These are phyloP conservation scores for Menidia beryllina DNA, from an alignment of 2,113 vertebrate species.

Conservation along the genomic window DNA sequence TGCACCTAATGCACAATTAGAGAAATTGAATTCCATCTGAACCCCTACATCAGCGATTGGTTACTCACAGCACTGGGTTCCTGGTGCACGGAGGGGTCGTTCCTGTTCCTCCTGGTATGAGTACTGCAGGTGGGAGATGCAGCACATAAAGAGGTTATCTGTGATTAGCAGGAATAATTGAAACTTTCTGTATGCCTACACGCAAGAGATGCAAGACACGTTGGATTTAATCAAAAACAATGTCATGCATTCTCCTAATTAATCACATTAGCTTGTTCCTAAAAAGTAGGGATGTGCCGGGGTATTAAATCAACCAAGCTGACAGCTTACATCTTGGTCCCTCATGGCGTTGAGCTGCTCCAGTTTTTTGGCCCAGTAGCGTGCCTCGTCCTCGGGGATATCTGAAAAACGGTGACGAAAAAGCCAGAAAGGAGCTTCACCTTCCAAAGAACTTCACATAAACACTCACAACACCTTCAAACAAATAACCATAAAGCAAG, in stretches of 20 bases:
- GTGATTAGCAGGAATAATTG: neutral
- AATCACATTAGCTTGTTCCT: slow-evolving; percentile 36
- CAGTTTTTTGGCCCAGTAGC: slow-evolving; percentile 98
- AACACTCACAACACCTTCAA: neutral
- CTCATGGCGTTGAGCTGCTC: slow-evolving; percentile 97
- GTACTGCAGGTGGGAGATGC: slow-evolving; percentile 72
- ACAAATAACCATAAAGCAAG: neutral
- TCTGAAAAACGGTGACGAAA: slow-evolving; percentile 80
- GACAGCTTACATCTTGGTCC: slow-evolving; percentile 92
- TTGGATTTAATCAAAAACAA: slow-evolving; percentile 10
- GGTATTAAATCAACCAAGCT: slow-evolving; percentile 37
- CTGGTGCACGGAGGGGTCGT: slow-evolving; percentile 88
- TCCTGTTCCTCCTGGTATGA: slow-evolving; percentile 91
- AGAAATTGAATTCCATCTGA: slow-evolving; percentile 55
- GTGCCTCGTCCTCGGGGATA: slow-evolving; percentile 97
- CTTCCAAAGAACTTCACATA: slow-evolving; percentile 10
- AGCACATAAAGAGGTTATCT: slow-evolving; percentile 1
- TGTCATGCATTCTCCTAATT: slow-evolving; percentile 1
- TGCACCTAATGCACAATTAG: slow-evolving; percentile 30
- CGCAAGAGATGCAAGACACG: slow-evolving; percentile 1
- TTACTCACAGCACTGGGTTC: slow-evolving; percentile 96
- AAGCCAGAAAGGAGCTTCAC: slow-evolving; percentile 7
- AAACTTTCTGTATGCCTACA: neutral
- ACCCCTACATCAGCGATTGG: slow-evolving; percentile 26
- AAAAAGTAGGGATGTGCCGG: slow-evolving; percentile 22